Conservation (phyloP, 2,888 invertebrate species). For the Heliconius aoede region DNA sequence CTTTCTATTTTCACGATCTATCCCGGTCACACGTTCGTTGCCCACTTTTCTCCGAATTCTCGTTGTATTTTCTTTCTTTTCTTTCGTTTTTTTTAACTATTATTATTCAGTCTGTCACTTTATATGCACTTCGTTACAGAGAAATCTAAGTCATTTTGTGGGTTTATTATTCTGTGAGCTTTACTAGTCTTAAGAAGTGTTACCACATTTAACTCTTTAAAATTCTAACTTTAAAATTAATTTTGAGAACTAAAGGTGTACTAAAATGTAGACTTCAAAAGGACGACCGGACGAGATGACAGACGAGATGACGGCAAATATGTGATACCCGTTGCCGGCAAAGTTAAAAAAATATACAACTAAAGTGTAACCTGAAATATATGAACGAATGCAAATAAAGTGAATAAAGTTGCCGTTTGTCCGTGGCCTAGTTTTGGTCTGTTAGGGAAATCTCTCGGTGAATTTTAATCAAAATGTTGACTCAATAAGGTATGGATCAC, state of each 20-base stretch:
- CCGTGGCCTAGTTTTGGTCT: not conserved
- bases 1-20: no score
- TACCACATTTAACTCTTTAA: no score
- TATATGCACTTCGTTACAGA: no score
- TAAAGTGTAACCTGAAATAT: not conserved
- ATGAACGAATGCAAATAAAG: not conserved
- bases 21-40: no score
- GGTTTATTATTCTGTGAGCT: not conserved
- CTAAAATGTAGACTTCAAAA: constrained; percentile 20
- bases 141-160: not conserved
- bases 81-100: no score
- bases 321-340: not conserved
- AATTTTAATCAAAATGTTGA: not conserved
- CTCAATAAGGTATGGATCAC: no score
- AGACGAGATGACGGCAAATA: constrained; percentile 21
- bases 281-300: constrained; percentile 19
- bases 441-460: not conserved
- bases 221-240: not conserved
- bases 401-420: not conserved
- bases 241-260: not conserved
- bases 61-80: no score
- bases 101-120: no score
- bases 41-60: no score
- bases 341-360: not conserved
- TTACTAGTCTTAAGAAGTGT: not conserved